Evolutionary conservation across 1,140 invertebrate genomes (phyloP), one percentile per base, ranked within the genome.

Genomic region (Cylas formicarius): DNA sequence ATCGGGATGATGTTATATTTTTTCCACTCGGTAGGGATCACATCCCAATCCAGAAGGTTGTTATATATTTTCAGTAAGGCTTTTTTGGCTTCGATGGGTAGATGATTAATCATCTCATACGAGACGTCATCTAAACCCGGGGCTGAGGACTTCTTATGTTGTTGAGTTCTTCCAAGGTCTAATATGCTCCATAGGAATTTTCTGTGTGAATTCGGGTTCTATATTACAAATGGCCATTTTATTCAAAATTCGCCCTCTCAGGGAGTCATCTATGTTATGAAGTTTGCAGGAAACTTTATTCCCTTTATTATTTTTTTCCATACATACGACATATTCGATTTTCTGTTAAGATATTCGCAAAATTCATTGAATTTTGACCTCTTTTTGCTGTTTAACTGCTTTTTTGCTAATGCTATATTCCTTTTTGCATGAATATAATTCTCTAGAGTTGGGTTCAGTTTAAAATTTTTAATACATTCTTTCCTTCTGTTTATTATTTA

Each of bases 111-210:
- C 42, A 44, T 35, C 8, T 11, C 10, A 24, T 45, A 45, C 20
- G 43, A 5, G 14, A 45, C 38, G 20, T 45, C 24, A 20, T 45
- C 43, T n/a, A 7, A 20, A 8, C 42, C 42, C 11, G 42, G 42
- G 11, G 41, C 21, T 21, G 29, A 22, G 5, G 22, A 14, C 22
- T 32, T 42, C 22, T 42, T 43, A 18, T 34, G 18, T 24, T 21
- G 14, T 2, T 9, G 6, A 2, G 2, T 17, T 16, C 18, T n/a
- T 16, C 7, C 18, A 10, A 6, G 14, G 14, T 33, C 31, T 2
- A 16, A 8, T 7, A 33, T 33, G 2, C 9, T 33, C 14, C 14
- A 33, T 2, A 16, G 7, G 4, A n/a, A 26, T 8, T 8, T 26
- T 26, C n/a, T 8, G 24, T n/a, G n/a, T n/a, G n/a, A 26, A 8